Conservation (phyloP, 2,888 invertebrate genomes). For the Platycheirus albimanus region DNA sequence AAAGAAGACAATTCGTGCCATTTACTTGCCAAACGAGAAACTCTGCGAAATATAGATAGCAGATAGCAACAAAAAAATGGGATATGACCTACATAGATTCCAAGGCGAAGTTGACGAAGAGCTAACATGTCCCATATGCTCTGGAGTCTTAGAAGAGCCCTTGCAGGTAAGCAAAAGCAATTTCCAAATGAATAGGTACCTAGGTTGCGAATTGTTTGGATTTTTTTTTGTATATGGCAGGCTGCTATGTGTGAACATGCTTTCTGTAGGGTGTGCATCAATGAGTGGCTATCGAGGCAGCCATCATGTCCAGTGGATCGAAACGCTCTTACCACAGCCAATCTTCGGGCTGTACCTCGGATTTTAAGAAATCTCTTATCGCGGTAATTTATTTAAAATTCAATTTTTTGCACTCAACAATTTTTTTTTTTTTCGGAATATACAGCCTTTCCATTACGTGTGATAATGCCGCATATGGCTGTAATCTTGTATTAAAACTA, state of each 20-base stretch:
- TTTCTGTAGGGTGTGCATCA: constrained; percentile 96
- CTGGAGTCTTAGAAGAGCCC: constrained; percentile 96
- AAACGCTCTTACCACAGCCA: constrained; percentile 93
- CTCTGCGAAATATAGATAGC: constrained; percentile 28
- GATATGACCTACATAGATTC: constrained; percentile 96
- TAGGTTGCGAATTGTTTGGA: too few species aligned
- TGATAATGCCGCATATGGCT: constrained; percentile 95
- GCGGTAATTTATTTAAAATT: constrained; percentile 84
- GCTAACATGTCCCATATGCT: constrained; percentile 97
- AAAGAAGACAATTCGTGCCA: constrained; percentile 37
- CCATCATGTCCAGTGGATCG: constrained; percentile 98
- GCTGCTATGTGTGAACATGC: constrained; percentile 98
- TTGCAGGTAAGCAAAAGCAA: constrained; percentile 88
- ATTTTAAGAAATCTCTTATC: constrained; percentile 96
- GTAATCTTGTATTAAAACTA: constrained; percentile 92
- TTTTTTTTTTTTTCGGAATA: too few species aligned
- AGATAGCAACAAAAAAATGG: constrained; percentile 85
- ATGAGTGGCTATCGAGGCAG: constrained; percentile 96
- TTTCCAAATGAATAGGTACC: background rate
- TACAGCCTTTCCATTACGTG: constrained; percentile 93
- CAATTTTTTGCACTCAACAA: background rate
- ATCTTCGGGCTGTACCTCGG: constrained; percentile 95
- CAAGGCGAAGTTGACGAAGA: constrained; percentile 98
- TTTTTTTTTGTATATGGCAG: constrained; percentile 84
- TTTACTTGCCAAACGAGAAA: constrained; percentile 50